These are phyloP conservation scores for Pachycephus smyrnensis DNA, from an alignment of 2,888 invertebrate species.

Conservation along the genomic window DNA sequence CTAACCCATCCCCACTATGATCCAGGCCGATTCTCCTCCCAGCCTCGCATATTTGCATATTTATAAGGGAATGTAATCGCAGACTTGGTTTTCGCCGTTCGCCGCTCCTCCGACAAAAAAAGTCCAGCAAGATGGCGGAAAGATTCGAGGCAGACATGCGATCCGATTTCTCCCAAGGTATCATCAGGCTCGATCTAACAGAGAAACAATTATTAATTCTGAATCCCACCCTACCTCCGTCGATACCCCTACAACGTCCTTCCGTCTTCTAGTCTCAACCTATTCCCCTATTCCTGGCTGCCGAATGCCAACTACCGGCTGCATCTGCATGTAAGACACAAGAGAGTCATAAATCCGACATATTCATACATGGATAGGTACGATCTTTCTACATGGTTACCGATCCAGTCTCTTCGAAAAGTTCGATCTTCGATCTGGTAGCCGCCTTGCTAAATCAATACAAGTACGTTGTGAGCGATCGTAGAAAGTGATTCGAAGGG, in stretches of 20 bases:
- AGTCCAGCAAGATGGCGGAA: conserved; percentile 64
- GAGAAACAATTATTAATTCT: conserved; percentile 1
- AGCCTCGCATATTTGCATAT: conserved; percentile 62
- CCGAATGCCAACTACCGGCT: conserved; percentile 7
- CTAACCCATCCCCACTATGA: neutral
- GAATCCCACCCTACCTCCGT: neutral
- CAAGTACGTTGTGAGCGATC: neutral
- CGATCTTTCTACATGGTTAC: neutral
- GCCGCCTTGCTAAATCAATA: neutral
- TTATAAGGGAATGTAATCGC: conserved; percentile 67
- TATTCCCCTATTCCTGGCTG: conserved; percentile 18
- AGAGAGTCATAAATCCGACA: neutral
- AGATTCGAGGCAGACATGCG: conserved; percentile 66
- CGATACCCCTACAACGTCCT: neutral
- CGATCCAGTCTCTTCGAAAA: neutral
- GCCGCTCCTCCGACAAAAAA: conserved; percentile 49
- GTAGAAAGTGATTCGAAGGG: neutral
- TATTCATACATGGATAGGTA: neutral
- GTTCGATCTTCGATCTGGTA: neutral
- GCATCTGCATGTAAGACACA: neutral
- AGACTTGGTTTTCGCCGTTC: conserved; percentile 64
- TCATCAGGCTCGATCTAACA: conserved; percentile 4
- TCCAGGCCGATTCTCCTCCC: conserved; percentile 8
- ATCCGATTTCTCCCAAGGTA: conserved; percentile 56
- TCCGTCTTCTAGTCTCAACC: neutral